Conservation (phyloP, 1,140 invertebrate species). For the Kradibia gibbosae region DNA sequence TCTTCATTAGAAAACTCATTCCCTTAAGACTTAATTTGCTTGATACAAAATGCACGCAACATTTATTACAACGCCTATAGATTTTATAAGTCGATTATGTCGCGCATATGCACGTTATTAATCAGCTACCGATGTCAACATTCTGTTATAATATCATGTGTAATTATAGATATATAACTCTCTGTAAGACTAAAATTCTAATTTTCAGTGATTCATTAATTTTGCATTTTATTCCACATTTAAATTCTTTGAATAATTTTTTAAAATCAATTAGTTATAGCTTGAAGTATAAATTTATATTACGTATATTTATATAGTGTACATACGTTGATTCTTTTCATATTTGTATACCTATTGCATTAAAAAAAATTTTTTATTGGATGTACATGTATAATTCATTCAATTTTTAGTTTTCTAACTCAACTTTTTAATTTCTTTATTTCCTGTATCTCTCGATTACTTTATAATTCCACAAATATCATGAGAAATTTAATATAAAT, state of each 20-base stretch:
- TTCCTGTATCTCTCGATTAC: slow-evolving; percentile 5
- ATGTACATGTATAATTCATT: not conserved
- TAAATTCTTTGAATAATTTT: no score
- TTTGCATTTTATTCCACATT: no score
- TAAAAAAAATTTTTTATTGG: not conserved
- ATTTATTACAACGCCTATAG: slow-evolving; percentile 14
- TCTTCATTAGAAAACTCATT: not conserved
- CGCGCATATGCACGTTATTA: not conserved
- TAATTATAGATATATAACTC: no score
- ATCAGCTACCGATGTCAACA: not conserved
- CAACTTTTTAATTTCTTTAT: slow-evolving; percentile 7
- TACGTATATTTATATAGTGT: not conserved
- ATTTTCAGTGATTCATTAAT: no score
- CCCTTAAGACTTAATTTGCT: not conserved
- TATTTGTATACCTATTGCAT: not conserved
- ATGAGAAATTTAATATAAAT: not conserved
- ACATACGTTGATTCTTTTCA: not conserved
- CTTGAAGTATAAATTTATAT: not conserved
- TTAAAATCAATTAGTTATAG: no score
- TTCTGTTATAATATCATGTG: not conserved
- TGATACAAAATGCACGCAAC: not conserved
- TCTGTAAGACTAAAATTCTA: no score
- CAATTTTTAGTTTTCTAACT: not conserved
- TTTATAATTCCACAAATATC: slow-evolving; percentile 1
- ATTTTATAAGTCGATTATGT: not conserved